Conservation (phyloP, 2,888 invertebrate species). For the Deilephila elpenor region DNA sequence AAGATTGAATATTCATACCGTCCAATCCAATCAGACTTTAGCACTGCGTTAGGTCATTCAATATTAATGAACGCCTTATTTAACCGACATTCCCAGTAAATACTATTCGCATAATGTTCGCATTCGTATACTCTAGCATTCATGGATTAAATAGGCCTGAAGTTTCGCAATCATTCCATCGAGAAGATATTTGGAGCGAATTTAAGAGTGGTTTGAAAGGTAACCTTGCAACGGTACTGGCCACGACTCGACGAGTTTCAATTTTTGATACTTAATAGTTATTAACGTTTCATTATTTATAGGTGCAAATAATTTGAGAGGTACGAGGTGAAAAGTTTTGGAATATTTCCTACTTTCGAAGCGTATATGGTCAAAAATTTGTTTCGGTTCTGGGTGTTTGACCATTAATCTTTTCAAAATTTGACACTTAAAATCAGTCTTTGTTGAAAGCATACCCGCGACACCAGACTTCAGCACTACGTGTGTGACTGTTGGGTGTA, state of each 20-base stretch:
- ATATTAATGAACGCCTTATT: not conserved
- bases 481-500: too few relatives aligned
- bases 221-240: not conserved
- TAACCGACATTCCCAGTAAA: conserved; percentile 1
- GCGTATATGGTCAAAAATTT: too few relatives aligned
- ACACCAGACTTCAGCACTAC: too few relatives aligned
- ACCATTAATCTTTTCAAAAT: too few relatives aligned
- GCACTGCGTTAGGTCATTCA: not conserved
- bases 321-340: not conserved
- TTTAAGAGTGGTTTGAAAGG: conserved; percentile 6
- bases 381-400: too few relatives aligned
- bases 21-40: not conserved
- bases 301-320: too few relatives aligned
- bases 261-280: too few relatives aligned
- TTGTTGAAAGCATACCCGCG: too few relatives aligned
- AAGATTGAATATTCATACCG: too few relatives aligned
- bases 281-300: too few relatives aligned
- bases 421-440: too few relatives aligned
- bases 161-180: conserved; percentile 5
- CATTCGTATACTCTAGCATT: not conserved
- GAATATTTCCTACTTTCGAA: too few relatives aligned
- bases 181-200: not conserved
- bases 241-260: not conserved
- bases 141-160: not conserved
- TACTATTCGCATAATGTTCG: not conserved